Conservation (phyloP, 2,113 vertebrate species). For the Centropus unirufus region DNA sequence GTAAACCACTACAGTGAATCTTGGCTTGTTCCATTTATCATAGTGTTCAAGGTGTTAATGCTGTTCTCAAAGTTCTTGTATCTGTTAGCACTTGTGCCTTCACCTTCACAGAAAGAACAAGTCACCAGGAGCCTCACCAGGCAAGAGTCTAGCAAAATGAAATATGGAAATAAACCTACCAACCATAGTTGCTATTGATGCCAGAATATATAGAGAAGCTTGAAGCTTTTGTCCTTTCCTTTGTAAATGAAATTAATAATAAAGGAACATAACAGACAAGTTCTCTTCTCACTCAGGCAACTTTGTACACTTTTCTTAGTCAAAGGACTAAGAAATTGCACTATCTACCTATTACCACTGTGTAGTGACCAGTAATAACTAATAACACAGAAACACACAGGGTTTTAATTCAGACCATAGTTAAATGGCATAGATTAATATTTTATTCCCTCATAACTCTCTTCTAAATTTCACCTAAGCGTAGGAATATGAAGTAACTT, state of each 20-base stretch:
- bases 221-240: not conserved
- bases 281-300: not conserved
- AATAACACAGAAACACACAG: not conserved
- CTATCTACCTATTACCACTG: not conserved
- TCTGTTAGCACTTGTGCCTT: not conserved
- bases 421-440: not conserved
- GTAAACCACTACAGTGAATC: not conserved
- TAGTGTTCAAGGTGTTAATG: not conserved
- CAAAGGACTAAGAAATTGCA: not conserved
- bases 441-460: not conserved
- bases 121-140: not conserved
- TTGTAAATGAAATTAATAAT: not conserved
- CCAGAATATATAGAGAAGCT: not conserved
- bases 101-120: slow-evolving; percentile 37
- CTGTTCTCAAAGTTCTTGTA: slow-evolving; percentile 19
- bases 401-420: not conserved
- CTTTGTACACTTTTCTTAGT: not conserved
- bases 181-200: not conserved
- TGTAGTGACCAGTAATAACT: too few species aligned
- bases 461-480: not conserved
- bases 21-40: not conserved
- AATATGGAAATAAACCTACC: not conserved
- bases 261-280: not conserved
- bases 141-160: not conserved
- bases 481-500: not conserved